Percentiles rank a stretch among this genome's conserved stretches.
phyloP scores from a whole-genome alignment of 2,888 invertebrate species.

The Pseudococcus viburni region DNA sequence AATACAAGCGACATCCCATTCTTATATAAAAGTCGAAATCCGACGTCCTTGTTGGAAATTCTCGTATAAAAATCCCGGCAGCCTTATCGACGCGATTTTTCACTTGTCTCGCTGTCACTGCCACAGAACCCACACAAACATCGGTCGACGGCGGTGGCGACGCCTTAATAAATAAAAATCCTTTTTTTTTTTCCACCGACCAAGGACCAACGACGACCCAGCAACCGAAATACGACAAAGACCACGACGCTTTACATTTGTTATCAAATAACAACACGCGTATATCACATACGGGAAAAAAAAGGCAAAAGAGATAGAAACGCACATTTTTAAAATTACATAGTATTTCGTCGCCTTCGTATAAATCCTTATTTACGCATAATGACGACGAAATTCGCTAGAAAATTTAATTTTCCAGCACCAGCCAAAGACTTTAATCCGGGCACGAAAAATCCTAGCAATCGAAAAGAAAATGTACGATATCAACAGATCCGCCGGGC shows the following conservation, averaged over 20 bases:
- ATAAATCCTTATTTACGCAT: constrained; percentile 25
- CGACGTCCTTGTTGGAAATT: not conserved
- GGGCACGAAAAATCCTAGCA: not conserved
- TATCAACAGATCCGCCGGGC: not conserved
- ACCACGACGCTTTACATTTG: not conserved
- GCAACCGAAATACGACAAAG: not conserved
- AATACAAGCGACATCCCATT: not conserved
- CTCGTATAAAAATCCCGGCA: not conserved
- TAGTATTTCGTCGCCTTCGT: not conserved
- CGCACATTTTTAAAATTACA: not conserved
- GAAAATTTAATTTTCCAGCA: constrained; percentile 11
- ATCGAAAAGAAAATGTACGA: not conserved
- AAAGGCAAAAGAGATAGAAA: not conserved
- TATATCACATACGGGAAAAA: not conserved
- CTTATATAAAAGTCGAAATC: not conserved
- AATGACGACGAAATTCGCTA: not conserved
- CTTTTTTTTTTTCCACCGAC: not conserved
- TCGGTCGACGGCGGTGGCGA: not conserved
- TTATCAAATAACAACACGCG: constrained; percentile 5
- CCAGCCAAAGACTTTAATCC: not conserved
- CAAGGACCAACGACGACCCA: not conserved
- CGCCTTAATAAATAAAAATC: constrained; percentile 42
- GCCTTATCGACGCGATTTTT: not conserved
- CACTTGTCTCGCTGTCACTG: not conserved
- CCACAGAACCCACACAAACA: not conserved